These are phyloP conservation scores for Oscheius sp. DNA, from an alignment of 2,888 invertebrate species.

Conservation along the genomic window DNA sequence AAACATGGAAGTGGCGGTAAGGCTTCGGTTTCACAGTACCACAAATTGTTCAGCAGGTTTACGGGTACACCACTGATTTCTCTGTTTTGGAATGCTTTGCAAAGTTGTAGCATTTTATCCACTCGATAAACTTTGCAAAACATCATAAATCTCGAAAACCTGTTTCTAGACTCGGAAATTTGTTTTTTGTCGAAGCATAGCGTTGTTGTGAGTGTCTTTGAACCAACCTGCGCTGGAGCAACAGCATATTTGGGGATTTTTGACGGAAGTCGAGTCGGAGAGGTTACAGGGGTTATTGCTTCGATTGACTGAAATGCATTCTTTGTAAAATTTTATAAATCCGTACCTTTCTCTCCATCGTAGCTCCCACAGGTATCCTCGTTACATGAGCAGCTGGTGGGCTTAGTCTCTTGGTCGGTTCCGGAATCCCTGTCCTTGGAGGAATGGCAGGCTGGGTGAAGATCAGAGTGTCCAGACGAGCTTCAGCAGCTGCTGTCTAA, in stretches of 20 bases:
- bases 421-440: neutral
- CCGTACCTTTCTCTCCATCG: conserved; percentile 11
- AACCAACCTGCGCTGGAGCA: conserved; percentile 31
- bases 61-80: too few species aligned
- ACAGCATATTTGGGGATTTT: conserved; percentile 37
- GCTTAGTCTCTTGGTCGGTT: conserved; percentile 13
- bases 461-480: conserved; percentile 33
- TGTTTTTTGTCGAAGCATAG: too few species aligned
- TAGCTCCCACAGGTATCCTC: conserved; percentile 33
- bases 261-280: conserved; percentile 8
- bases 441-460: conserved; percentile 1
- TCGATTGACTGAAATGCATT: conserved; percentile 5
- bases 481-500: conserved; percentile 22
- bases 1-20: too few species aligned
- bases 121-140: too few species aligned
- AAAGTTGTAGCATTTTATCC: too few species aligned
- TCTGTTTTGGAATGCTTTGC: too few species aligned
- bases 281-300: conserved; percentile 19
- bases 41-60: too few species aligned
- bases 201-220: neutral
- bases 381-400: conserved; percentile 35
- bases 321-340: too few species aligned
- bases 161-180: too few species aligned
- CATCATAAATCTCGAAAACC: too few species aligned
- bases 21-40: too few species aligned